Percentiles rank a stretch among this genome's conserved stretches.
Conservation (phyloP, 2,113 vertebrate species). For the Eretmodus cyanostictus region DNA sequence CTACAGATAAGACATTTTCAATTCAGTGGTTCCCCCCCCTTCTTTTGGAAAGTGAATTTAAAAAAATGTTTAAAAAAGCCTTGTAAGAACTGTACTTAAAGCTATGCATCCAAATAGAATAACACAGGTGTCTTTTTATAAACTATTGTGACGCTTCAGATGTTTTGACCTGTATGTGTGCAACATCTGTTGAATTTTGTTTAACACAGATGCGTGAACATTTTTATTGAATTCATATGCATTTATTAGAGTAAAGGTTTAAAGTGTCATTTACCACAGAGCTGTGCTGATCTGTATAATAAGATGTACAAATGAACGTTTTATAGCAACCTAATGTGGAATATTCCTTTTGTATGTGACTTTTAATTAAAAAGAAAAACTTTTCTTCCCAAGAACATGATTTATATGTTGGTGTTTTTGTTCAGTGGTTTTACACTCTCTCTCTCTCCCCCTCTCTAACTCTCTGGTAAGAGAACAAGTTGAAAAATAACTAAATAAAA, state of each 20-base stretch:
- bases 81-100: constrained; percentile 6
- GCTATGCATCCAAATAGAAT: constrained; percentile 54
- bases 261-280: neutral
- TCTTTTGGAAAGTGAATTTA: neutral
- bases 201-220: neutral
- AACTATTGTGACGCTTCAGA: neutral
- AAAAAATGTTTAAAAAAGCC: neutral
- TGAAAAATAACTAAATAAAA: neutral
- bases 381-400: constrained; percentile 38
- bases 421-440: neutral
- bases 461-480: neutral
- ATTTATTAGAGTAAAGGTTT: neutral
- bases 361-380: constrained; percentile 71
- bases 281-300: neutral
- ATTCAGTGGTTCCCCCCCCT: neutral
- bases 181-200: neutral
- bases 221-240: neutral
- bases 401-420: neutral
- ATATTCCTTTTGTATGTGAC: constrained; percentile 71
- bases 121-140: constrained; percentile 36
- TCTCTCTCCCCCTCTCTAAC: neutral
- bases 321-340: constrained; percentile 57
- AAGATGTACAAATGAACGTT: constrained; percentile 66
- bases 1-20: neutral
- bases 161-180: neutral